These are phyloP conservation scores for Harpagoxenus sublaevis DNA, from an alignment of 2,888 invertebrate species.

Conservation along the genomic window DNA sequence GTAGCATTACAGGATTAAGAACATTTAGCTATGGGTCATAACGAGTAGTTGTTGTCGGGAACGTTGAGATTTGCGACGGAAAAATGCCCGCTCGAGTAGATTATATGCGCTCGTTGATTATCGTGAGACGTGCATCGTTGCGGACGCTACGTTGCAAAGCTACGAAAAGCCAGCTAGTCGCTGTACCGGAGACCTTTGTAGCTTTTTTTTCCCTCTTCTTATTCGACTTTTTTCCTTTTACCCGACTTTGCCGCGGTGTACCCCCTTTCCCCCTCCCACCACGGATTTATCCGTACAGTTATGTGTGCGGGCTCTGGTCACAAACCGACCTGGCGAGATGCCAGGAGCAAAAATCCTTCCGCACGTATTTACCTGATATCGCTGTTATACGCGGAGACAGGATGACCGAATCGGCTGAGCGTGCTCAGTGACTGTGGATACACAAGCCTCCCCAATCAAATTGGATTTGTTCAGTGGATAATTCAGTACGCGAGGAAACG, in stretches of 20 bases:
- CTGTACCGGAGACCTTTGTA: conserved; percentile 16
- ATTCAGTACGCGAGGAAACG: conserved; percentile 37
- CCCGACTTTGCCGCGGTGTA: conserved; percentile 40
- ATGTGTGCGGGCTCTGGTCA: conserved; percentile 59
- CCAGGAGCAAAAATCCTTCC: conserved; percentile 65
- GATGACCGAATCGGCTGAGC: conserved; percentile 44
- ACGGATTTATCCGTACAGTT: conserved; percentile 60
- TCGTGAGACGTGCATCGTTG: conserved; percentile 33
- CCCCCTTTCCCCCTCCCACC: conserved; percentile 8
- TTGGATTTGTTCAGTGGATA: conserved; percentile 49
- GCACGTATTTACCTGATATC: conserved; percentile 66
- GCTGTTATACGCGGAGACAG: conserved; percentile 45
- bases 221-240: conserved; percentile 52
- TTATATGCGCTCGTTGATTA: conserved; percentile 51
- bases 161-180: conserved; percentile 34
- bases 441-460: conserved; percentile 45
- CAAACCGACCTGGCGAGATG: conserved; percentile 66
- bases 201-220: conserved; percentile 25
- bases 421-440: conserved; percentile 39
- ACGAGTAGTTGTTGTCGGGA: not conserved
- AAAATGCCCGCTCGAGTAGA: conserved; percentile 30
- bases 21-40: conserved; percentile 15
- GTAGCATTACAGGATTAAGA: not conserved
- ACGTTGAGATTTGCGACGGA: conserved; percentile 15
- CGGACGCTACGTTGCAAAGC: conserved; percentile 9